Base-by-base conservation (phyloP, 2,797 vertebrate species). In the Notolabrus celidotus region DNA sequence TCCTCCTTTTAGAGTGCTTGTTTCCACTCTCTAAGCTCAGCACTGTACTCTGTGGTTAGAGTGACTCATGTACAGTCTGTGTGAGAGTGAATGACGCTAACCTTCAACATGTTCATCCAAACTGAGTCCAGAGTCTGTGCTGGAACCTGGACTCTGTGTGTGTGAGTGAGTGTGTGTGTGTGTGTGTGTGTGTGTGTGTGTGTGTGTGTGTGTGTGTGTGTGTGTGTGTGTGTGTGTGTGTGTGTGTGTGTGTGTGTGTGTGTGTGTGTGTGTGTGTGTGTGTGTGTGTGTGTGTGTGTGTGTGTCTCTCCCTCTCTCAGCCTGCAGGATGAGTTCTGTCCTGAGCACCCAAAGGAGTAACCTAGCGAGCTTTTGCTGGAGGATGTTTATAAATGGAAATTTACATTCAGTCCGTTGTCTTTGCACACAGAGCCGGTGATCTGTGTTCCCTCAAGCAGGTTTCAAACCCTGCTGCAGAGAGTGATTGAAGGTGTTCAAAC, bases 361-460 rank as follows among this genome's bases (percentile, higher is more conserved):
- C 96, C 95, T 98, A 97, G 95, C 91, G 92, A 96, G 95, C 96
- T 96, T 98, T 97, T 97, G 96, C 92, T 97, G 95, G 90, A 98
- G 96, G 97, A 97, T 97, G 96, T 97, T n/a, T 98, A 97, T 97
- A 96, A 98, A 99, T 97, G 96, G 93, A 95, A 97, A 96, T 97
- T 97, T 97, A 96, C 92, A 90, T 92, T 71, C 89, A 50, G 47
- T 97, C 95, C 95, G 54, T 95, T 91, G 82, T 80, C 96, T 97
- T 97, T 98, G 96, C 94, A 87, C 95, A 91, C 90, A 92, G 94
- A 94, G 89, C 47, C 51, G 94, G 95, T 96, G 96, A 95, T 96
- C 94, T 96, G 96, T 97, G 96, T 91, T 93, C 84, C 87, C 64
- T 31, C 29, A 31, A n/a, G n/a, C n/a, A n/a, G n/a, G n/a, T n/a